phyloP scores from a whole-genome alignment of 2,113 vertebrate species.

The Oncorhynchus clarkii region DNA sequence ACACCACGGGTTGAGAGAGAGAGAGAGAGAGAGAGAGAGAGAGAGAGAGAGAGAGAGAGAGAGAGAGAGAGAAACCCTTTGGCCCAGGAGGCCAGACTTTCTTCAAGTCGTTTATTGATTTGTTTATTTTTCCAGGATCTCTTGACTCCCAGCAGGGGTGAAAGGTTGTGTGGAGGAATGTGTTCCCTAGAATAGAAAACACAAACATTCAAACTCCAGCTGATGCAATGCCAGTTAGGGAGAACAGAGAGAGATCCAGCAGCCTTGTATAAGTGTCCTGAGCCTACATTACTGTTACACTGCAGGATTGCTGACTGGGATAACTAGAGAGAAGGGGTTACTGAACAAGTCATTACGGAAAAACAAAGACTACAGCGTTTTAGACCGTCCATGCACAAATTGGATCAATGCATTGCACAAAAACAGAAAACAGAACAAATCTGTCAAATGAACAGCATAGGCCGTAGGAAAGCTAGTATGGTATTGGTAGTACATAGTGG shows the following conservation, averaged over 20 bases:
- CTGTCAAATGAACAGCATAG: no score
- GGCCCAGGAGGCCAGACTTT: conserved; percentile 35
- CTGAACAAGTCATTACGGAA: no score
- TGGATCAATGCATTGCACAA: no score
- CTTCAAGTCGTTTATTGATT: conserved; percentile 57
- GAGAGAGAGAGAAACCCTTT: conserved; percentile 8
- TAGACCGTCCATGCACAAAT: no score
- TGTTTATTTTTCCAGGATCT: conserved; percentile 60
- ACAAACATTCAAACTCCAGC: conserved; percentile 32
- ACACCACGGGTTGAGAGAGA: not conserved
- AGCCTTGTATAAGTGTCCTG: no score
- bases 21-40: not conserved
- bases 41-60: not conserved
- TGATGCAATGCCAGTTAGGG: conserved; percentile 1
- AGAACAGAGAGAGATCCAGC: not conserved
- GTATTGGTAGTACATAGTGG: no score
- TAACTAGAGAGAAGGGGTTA: no score
- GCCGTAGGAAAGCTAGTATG: no score
- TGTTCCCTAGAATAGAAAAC: conserved; percentile 55
- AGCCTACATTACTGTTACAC: no score
- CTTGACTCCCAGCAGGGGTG: conserved; percentile 53
- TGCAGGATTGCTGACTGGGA: no score
- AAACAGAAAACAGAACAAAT: no score
- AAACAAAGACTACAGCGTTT: no score
- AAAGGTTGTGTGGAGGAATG: conserved; percentile 61